Evolutionary conservation across 2,888 invertebrate genomes (phyloP), one percentile per base, ranked within the genome.

Genomic region (Calameuta filiformis): DNA sequence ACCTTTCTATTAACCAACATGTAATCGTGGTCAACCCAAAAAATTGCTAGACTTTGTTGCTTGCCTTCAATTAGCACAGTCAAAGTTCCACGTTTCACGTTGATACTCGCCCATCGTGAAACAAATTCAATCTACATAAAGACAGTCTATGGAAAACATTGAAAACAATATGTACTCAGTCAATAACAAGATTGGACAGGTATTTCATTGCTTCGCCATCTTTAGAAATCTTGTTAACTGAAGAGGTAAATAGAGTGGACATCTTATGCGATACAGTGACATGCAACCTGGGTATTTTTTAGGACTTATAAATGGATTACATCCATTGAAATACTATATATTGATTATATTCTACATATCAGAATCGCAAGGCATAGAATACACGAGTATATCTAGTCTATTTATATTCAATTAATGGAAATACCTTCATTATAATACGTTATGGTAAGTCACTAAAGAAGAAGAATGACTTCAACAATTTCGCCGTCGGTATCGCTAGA

Each of bases 51-150:
- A 23, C 56, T 56, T 56, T 56, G 9, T 56, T 56, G 56, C 23
- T 56, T 56, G 56, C 9, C 23, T 56, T 56, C 23, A 56, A 40
- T 23, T 56, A 56, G 56, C 23, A 23, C 56, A 56, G 56, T 56
- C 78, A 75, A 79, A 76, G 83, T 83, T 84, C 81, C 81, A 81
- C 82, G 80, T 81, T 82, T 83, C 83, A 85, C 80, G 77, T 75
- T 79, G 76, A 75, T 73, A 71, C 78, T 56, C 15, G 6, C 77
- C 69, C 76, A 79, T 79, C 73, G 75, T 76, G 76, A 73, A 69
- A 31, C 31, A 73, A 73, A 56, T 23, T 56, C 56, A 23, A 56
- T 56, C 56, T 56, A 56, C 56, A 56, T 23, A 9, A 56, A 56
- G 40, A 40, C 40, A 40, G 56, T 56, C 56, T 56, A 56, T 56